Base-by-base conservation (phyloP, 2,797 vertebrate species). In the Hoplostethus mediterraneus region DNA sequence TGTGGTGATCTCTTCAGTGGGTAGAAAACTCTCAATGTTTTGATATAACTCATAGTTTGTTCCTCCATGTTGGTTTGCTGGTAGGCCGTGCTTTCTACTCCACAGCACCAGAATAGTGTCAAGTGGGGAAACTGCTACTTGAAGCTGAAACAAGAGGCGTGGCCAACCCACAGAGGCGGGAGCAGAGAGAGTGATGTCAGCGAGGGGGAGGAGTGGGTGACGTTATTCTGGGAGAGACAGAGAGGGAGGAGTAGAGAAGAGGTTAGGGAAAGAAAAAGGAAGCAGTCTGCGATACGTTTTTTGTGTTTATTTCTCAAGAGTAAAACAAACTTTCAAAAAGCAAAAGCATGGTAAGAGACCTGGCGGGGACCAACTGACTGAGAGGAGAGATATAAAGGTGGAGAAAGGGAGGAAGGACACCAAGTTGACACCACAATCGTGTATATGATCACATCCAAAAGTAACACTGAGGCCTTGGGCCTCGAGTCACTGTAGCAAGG, bases 361-460 rank as follows among this genome's bases (percentile, higher is more conserved):
- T 11, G 25, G 44, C 8, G 60, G 72, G 59, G 51, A 77, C 76
- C 65, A 17, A 49, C 63, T 57, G 71, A 74, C 59, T 48, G 78
- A 79, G 59, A 83, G 75, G 47, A 65, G 71, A 66, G 25, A 58
- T 73, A 60, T 79, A 71, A 84, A 53, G 76, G 38, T 52, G 14
- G 80, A 40, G 44, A 73, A 53, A 75, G 40, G 53, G 14, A 82
- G 44, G 42, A 73, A 56, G 75, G 76, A 49, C 66, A 55, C 47
- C 45, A 33, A 57, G 73, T 75, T 69, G 73, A 67, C 75, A 33
- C 63, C 80, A 64, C 48, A 80, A 71, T 55, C 66, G 71, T 81
- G 83, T 80, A 87, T 65, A 94, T 93, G 91, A 93, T 83, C 84
- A 81, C 89, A 92, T 93, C 90, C 94, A 89, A 88, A 87, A 91